phyloP scores from a whole-genome alignment of 2,888 invertebrate genomes.

The Dicranocentrus wangi region DNA sequence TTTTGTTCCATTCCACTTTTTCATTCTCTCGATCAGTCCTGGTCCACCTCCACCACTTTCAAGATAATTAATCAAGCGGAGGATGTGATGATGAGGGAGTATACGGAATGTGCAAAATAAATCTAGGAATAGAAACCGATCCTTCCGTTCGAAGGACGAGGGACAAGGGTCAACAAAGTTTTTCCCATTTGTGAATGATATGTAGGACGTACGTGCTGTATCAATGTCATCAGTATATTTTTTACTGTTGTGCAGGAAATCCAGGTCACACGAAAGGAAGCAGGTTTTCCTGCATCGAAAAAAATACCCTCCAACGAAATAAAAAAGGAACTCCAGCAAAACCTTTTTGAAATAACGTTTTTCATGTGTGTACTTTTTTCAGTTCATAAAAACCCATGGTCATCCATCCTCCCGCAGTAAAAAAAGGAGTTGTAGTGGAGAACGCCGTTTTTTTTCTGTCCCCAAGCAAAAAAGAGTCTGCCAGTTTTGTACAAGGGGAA shows the following conservation, averaged over 20 bases:
- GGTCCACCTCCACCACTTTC: too few species aligned
- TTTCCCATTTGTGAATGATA: neutral
- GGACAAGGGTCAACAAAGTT: neutral
- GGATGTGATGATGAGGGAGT: neutral
- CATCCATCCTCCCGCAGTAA: neutral
- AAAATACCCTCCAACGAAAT: neutral
- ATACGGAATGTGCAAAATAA: too few species aligned
- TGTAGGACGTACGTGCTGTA: conserved; percentile 36
- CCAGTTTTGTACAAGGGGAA: neutral
- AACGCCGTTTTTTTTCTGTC: neutral
- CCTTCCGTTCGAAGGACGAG: too few species aligned
- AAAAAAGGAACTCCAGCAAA: neutral
- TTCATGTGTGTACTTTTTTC: conserved; percentile 4
- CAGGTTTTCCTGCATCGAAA: neutral
- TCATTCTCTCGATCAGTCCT: neutral
- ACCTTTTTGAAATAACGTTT: too few species aligned
- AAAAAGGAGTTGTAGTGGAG: neutral
- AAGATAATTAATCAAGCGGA: conserved; percentile 6
- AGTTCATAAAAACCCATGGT: conserved; percentile 15
- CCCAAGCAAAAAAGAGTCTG: neutral
- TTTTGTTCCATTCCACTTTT: neutral
- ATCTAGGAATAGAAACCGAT: too few species aligned
- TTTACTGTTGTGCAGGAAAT: conserved; percentile 12
- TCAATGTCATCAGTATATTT: conserved; percentile 43
- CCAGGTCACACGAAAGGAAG: neutral